Percentiles rank a stretch among this genome's conserved stretches.
These are phyloP conservation scores for Eulithis prunata DNA, from an alignment of 2,888 invertebrate species.

Conservation along the genomic window DNA sequence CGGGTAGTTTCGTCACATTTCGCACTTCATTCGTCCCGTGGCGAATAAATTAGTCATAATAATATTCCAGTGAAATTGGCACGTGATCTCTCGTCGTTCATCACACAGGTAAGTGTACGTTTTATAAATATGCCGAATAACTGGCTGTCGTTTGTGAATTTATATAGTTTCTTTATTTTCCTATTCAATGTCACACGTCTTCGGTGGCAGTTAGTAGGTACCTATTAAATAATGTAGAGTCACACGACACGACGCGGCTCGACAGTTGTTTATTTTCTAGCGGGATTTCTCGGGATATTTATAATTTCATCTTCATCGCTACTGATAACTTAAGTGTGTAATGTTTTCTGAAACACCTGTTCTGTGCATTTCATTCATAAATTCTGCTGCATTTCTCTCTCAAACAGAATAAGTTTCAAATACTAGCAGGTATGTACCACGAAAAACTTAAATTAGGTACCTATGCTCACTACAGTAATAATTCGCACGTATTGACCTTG, in stretches of 20 bases:
- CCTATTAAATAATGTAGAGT: conserved; percentile 12
- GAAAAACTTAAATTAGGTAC: too few relatives aligned
- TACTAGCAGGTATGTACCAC: too few relatives aligned
- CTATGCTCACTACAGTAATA: too few relatives aligned
- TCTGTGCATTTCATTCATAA: background rate
- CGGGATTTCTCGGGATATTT: conserved; percentile 22
- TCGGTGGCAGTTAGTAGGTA: conserved; percentile 3
- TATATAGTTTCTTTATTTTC: conserved; percentile 19
- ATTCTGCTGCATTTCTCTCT: too few relatives aligned
- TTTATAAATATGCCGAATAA: conserved; percentile 14
- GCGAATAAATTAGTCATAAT: conserved; percentile 28
- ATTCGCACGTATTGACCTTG: too few relatives aligned
- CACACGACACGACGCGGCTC: conserved; percentile 1
- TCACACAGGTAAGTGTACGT: conserved; percentile 1
- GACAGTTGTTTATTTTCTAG: conserved; percentile 21
- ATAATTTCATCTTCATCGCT: conserved; percentile 15
- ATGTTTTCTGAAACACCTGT: conserved; percentile 1
- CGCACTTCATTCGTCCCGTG: conserved; percentile 11
- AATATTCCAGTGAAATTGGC: conserved; percentile 17
- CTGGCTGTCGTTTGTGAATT: conserved; percentile 18
- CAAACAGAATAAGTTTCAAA: too few relatives aligned
- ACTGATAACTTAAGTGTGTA: conserved; percentile 13
- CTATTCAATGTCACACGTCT: conserved; percentile 7
- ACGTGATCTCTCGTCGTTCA: conserved; percentile 11
- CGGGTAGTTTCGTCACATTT: conserved; percentile 16